phyloP scores from a whole-genome alignment of 2,888 invertebrate genomes.

The Andricus quercusramuli region DNA sequence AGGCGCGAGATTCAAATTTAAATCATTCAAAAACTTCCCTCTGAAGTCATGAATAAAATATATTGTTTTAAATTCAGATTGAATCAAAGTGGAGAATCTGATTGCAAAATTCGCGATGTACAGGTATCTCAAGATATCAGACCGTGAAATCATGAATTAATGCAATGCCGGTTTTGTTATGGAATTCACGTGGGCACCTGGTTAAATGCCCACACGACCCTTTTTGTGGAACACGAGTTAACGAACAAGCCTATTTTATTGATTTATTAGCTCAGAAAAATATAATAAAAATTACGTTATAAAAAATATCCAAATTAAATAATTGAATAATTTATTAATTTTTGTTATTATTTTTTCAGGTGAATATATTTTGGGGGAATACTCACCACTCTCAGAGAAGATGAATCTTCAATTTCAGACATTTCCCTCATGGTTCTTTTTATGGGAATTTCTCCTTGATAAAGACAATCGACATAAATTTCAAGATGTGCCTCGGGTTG shows the following conservation, averaged over 20 bases:
- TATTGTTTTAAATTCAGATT: neutral
- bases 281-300: neutral
- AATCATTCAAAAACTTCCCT: neutral
- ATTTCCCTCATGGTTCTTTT: constrained; percentile 74
- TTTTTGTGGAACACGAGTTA: constrained; percentile 21
- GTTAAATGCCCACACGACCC: constrained; percentile 41
- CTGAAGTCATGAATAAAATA: neutral
- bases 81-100: neutral
- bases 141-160: constrained; percentile 33
- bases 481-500: constrained; percentile 82
- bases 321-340: constrained; percentile 41
- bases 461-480: constrained; percentile 84
- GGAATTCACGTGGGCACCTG: constrained; percentile 24
- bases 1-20: neutral
- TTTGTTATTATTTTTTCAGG: neutral
- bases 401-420: constrained; percentile 63
- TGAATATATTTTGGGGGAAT: neutral
- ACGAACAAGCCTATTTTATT: constrained; percentile 5
- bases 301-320: constrained; percentile 42
- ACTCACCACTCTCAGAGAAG: constrained; percentile 76
- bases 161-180: constrained; percentile 4
- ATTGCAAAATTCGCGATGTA: constrained; percentile 26
- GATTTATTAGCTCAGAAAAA: neutral
- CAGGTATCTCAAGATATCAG: constrained; percentile 31
- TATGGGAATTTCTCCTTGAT: constrained; percentile 82